Evolutionary conservation across 2,113 vertebrate species (phyloP), one percentile per base, ranked within the genome.

Genomic region (Oncorhynchus gorbuscha): DNA sequence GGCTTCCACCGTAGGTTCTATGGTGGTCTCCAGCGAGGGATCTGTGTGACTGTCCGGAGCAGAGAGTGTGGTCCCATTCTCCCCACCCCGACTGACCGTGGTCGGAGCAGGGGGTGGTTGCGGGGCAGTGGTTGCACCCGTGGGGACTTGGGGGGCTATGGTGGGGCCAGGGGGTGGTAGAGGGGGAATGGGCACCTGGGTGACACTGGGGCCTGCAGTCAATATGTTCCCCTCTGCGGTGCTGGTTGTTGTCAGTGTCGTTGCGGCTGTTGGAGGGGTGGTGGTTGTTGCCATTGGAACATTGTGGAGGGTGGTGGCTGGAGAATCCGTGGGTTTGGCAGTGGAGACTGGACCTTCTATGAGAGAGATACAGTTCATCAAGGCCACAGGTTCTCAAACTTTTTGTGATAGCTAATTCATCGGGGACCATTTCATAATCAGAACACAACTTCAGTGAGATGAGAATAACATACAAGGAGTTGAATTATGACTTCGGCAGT

Each of bases 321-420:
- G 71, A 18, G 80, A 72, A 2, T 75, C 72, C 73, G 83, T 76
- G 26, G 88, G 81, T 76, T 81, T 88, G 79, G 75, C 51, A 68
- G 88, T 78, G 74, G 75, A 20, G 75, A 76, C 73, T 67, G 81
- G 74, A 81, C 74, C 88, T 81, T 62, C 89, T 80, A 74, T 20
- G 39, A 74, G 18, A 68, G 28, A 24, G 30, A 68, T 28, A 67
- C 65, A 32, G 26, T 68, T 14, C 8, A 6, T 18, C 30, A 35
- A 45, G 39, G 9, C 9, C 39, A 39, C 9, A 9, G 39, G 9
- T 45, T 45, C 35, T 39, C 35, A 39, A 39, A 39, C 35, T 9
- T 35, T 5, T 35, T 39, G 39, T 9, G 39, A 39, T 39, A 39
- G 39, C 8, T 9, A 39, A 9, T 39, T 39, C 39, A 45, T 45